Percentiles rank a stretch among this genome's conserved stretches.
Evolutionary conservation across 2,113 vertebrate genomes (phyloP).

Genomic region (Trichechus manatus): DNA sequence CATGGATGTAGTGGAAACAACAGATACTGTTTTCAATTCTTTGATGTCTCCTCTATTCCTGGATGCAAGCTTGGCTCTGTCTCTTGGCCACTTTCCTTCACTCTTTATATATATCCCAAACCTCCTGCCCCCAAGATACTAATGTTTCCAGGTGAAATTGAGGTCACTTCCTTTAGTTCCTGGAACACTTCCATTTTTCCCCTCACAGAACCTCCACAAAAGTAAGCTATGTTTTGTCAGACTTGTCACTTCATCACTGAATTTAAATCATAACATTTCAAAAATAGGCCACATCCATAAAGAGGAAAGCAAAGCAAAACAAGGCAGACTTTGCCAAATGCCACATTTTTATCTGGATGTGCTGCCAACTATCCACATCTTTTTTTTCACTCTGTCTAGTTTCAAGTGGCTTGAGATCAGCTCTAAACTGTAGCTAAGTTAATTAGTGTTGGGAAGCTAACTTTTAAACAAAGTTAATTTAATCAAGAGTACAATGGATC

Average conservation of each 20-base stretch:
- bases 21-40: conserved; percentile 58
- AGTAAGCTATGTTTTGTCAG: conserved; percentile 72
- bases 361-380: conserved; percentile 56
- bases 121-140: conserved; percentile 78
- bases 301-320: conserved; percentile 81
- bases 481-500: not conserved
- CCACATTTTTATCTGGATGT: conserved; percentile 60
- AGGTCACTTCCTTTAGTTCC: conserved; percentile 85
- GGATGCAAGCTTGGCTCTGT: conserved; percentile 71
- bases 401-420: conserved; percentile 65
- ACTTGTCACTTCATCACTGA: conserved; percentile 74
- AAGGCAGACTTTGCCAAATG: conserved; percentile 50
- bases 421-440: conserved; percentile 66
- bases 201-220: not conserved
- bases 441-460: conserved; percentile 57
- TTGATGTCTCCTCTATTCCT: conserved; percentile 81
- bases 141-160: conserved; percentile 87
- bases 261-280: conserved; percentile 81
- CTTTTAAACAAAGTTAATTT: conserved; percentile 62
- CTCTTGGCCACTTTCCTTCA: conserved; percentile 81
- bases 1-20: conserved; percentile 50
- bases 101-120: conserved; percentile 76
- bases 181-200: conserved; percentile 76
- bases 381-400: conserved; percentile 19
- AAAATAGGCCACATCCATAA: conserved; percentile 83